phyloP scores from a whole-genome alignment of 2,797 vertebrate genomes.

The Labroides dimidiatus region DNA sequence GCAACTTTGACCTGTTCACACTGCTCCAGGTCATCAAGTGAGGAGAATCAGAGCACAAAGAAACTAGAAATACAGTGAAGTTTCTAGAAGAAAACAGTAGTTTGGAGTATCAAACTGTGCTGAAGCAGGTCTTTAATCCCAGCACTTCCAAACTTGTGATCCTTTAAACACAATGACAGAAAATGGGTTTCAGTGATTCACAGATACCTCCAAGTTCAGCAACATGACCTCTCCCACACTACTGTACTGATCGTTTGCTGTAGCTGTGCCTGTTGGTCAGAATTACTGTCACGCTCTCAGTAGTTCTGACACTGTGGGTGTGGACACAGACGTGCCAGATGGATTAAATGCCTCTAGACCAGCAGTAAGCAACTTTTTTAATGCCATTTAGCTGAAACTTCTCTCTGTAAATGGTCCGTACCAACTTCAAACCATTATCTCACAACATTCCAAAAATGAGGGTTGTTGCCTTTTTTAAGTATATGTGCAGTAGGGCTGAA shows the following conservation, averaged over 20 bases:
- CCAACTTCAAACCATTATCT: constrained; percentile 1
- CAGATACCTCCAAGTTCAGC: no score
- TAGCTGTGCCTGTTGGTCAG: not conserved
- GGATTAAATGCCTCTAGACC: constrained; percentile 21
- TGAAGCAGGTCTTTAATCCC: no score
- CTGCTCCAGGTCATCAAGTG: not conserved
- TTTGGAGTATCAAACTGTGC: no score
- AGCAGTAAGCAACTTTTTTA: not conserved
- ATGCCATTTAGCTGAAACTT: not conserved
- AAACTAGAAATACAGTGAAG: not conserved
- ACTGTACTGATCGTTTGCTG: not conserved
- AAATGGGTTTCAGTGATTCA: no score
- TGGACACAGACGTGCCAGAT: constrained; percentile 31
- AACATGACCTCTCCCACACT: not conserved
- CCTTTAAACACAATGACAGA: not conserved
- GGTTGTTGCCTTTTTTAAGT: not conserved
- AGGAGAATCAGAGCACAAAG: not conserved
- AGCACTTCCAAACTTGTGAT: not conserved
- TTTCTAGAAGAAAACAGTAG: not conserved
- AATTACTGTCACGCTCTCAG: constrained; percentile 10
- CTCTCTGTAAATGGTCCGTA: not conserved
- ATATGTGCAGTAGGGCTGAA: no score
- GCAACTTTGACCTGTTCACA: not conserved
- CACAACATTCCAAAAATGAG: not conserved
- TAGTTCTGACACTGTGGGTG: constrained; percentile 34